A percentile compares a stretch with the other conserved stretches of the same genome.
phyloP scores from a whole-genome alignment of 2,888 invertebrate genomes.

The Coleophora flavipennella region DNA sequence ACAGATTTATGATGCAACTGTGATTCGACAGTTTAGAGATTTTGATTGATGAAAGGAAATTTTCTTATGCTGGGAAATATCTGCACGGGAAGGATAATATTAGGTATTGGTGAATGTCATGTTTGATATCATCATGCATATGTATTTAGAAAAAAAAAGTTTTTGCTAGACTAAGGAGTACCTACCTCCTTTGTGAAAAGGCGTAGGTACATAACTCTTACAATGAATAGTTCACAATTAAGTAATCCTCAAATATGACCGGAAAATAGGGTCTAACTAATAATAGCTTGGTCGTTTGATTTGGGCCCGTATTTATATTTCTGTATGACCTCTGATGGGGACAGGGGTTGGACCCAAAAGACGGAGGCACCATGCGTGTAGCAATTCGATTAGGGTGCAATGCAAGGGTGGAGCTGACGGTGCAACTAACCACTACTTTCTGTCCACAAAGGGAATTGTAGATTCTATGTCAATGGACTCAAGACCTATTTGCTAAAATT shows the following conservation, averaged over 20 bases:
- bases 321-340: constrained; percentile 55
- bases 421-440: constrained; percentile 32
- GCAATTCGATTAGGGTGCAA: constrained; percentile 70
- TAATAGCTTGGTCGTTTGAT: constrained; percentile 55
- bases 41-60: constrained; percentile 5
- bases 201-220: neutral
- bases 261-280: constrained; percentile 59
- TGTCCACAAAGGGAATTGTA: too few species aligned
- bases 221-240: constrained; percentile 30
- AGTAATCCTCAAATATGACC: constrained; percentile 52
- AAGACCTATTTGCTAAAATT: too few species aligned
- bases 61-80: neutral
- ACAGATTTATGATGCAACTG: constrained; percentile 41
- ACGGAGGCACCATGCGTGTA: constrained; percentile 62
- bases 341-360: constrained; percentile 58
- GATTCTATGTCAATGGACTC: too few species aligned
- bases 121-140: too few species aligned
- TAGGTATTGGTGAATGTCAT: too few species aligned
- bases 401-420: constrained; percentile 58
- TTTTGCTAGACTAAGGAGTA: too few species aligned
- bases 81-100: too few species aligned
- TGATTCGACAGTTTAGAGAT: constrained; percentile 18
- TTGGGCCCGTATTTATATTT: constrained; percentile 65
- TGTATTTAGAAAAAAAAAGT: too few species aligned
- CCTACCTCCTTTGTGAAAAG: neutral